Evolutionary conservation across 2,113 vertebrate genomes (phyloP).

Genomic region (Pluvialis apricaria): DNA sequence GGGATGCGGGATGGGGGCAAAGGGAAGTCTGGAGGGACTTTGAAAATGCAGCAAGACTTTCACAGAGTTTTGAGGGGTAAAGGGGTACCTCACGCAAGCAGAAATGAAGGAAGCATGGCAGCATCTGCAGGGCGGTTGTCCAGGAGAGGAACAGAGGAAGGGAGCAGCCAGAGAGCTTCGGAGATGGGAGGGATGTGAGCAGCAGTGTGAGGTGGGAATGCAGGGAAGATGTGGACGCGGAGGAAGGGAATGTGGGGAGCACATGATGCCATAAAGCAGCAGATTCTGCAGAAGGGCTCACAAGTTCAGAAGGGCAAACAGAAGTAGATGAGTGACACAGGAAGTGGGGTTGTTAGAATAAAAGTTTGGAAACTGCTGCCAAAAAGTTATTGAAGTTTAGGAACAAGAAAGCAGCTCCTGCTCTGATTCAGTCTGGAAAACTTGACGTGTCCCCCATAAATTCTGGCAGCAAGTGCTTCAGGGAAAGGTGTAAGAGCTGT

Average conservation of each 20-base stretch:
- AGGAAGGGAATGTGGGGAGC: conserved; percentile 13
- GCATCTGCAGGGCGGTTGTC: rapidly evolving
- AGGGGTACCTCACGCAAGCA: neutral
- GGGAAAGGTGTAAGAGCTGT: neutral
- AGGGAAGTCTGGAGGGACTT: neutral
- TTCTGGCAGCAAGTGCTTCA: neutral
- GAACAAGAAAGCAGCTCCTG: neutral
- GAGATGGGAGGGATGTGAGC: neutral
- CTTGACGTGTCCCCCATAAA: neutral
- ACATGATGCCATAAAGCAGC: conserved; percentile 21
- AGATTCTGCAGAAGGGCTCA: neutral
- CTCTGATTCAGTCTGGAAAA: neutral
- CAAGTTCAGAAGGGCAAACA: neutral
- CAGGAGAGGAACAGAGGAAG: neutral
- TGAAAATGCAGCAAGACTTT: neutral
- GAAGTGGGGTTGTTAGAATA: neutral
- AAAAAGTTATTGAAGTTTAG: neutral
- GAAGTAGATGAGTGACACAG: neutral
- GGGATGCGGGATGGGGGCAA: rapidly evolving
- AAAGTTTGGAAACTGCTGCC: neutral
- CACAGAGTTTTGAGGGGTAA: neutral
- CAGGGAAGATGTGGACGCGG: neutral
- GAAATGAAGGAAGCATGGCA: neutral
- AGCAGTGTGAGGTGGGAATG: neutral
- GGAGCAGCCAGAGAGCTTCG: neutral